Base-by-base conservation (phyloP, 2,113 vertebrate species). In the Malurus alboscapulatus region DNA sequence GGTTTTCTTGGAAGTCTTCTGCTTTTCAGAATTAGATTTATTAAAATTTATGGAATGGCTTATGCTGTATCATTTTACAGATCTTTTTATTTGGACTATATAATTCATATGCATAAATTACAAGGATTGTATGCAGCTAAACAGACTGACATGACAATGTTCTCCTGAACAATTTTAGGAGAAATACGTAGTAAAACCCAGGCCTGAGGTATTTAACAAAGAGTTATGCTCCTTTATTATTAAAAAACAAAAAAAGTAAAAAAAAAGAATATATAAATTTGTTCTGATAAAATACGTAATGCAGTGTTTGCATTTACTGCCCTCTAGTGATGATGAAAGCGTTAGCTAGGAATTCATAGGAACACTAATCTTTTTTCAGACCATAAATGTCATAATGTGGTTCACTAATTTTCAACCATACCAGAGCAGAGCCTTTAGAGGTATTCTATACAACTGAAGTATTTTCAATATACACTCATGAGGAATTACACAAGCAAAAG, bases 281-380 rank as follows among this genome's bases (percentile, higher is more conserved):
- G 5, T 50, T 29, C 40, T 59, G 9, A 42, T 36, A 53, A 44
- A 58, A 79, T 8, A 50, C 0, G 0, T 27, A 77, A 55, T 69
- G 63, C 69, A n/a, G 32, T 74, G 63, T 88, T 97, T 96, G 96
- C 57, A 69, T 86, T 95, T 95, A 97, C 96, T 97, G 97, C 98
- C 98, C 97, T 95, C 98, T 98, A 97, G 97, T 62, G 97, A 84
- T 44, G 81, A 42, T 7, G 34, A 9, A 92, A n/a, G 21, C 44
- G 30, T 48, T 38, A 82, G 14, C 65, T 61, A 50, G 24, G 25
- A 67, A 67, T 16, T 47, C 5, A 12, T 1, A 68, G 36, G 24
- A 80, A 42, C 6, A 19, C 10, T 3, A 40, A 45, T 17, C 4
- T 29, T 71, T 59, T 62, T 58, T 59, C 48, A 79, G 34, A 38